phyloP scores from a whole-genome alignment of 2,888 invertebrate species.

The Busseola fusca region DNA sequence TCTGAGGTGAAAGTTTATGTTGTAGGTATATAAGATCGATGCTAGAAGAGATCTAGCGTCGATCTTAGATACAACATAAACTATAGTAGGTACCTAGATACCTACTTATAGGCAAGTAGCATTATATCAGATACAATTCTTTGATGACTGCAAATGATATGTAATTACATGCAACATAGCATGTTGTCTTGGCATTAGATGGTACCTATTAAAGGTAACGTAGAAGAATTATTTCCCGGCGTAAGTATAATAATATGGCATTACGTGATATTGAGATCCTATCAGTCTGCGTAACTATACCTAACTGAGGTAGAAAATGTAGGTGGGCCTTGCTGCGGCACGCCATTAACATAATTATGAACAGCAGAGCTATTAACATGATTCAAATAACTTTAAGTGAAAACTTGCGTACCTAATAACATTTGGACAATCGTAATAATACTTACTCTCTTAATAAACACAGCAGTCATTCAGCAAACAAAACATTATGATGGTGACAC shows the following conservation, averaged over 20 bases:
- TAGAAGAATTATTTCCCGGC: slow-evolving; percentile 24
- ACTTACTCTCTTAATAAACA: slow-evolving; percentile 72
- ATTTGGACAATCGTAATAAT: slow-evolving; percentile 77
- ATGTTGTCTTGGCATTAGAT: slow-evolving; percentile 26
- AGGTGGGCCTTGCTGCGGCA: slow-evolving; percentile 34
- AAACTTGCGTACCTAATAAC: slow-evolving; percentile 76
- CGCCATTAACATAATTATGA: slow-evolving; percentile 42
- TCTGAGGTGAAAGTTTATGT: neutral
- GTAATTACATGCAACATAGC: slow-evolving; percentile 39
- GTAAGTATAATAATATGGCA: slow-evolving; percentile 18
- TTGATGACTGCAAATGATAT: neutral
- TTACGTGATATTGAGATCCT: slow-evolving; percentile 42
- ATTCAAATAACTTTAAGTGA: slow-evolving; percentile 79
- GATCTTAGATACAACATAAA: too few species aligned
- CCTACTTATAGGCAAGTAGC: neutral
- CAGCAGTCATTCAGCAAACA: slow-evolving; percentile 73
- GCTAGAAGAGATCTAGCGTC: too few species aligned
- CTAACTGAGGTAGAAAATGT: slow-evolving; percentile 17
- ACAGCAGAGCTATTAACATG: slow-evolving; percentile 60
- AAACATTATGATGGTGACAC: slow-evolving; percentile 84
- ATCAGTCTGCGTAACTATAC: slow-evolving; percentile 19
- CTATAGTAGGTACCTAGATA: too few species aligned
- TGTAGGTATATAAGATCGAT: neutral
- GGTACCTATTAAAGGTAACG: slow-evolving; percentile 7
- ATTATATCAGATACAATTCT: neutral